Base-by-base conservation (phyloP, 2,888 invertebrate genomes). In the Allacma fusca region DNA sequence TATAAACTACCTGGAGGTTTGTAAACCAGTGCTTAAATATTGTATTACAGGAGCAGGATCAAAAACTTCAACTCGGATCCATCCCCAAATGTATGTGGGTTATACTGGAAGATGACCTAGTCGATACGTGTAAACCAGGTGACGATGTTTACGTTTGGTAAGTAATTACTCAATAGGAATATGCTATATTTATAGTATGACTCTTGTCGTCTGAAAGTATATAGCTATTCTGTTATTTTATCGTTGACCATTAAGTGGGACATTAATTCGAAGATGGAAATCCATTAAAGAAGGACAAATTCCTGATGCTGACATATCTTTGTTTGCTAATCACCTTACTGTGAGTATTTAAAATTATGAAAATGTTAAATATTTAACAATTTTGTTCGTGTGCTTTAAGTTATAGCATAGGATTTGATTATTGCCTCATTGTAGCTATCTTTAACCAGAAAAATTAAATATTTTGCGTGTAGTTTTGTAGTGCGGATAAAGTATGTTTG, bases 71-170 rank as follows among this genome's bases (percentile, higher is more conserved):
- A 79, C 89, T 92, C 81, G 93, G 93, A 4, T 90, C 91, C 28
- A 91, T 94, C 84, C 94, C 94, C 0, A 89, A 91, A 19, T 91
- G 92, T 0, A 90, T 94, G 88, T 91, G 91, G 90, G 91, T 94
- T 0, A 91, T 92, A 0, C 85, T 95, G 62, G 93, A 94, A 85
- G 92, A 96, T 88, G 96, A 96, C 87, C 88, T 96, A 28, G 95
- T 95, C 0, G 95, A 95, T 86, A 88, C 88, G 80, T 95, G 95
- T 86, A 94, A 94, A 87, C 95, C 96, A 73, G 96, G 96, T 0
- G 95, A 96, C 89, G 93, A 94, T 88, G 90, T 96, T 21, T 91
- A 91, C 81, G 90, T 96, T 81, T 92, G 93, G 95, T 95, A 87
- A 86, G 86, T 68, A n/a, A n/a, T n/a, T n/a, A n/a, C n/a, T n/a